These are phyloP conservation scores for Eriocheir sinensis DNA, from an alignment of 1,140 invertebrate genomes.

Conservation along the genomic window DNA sequence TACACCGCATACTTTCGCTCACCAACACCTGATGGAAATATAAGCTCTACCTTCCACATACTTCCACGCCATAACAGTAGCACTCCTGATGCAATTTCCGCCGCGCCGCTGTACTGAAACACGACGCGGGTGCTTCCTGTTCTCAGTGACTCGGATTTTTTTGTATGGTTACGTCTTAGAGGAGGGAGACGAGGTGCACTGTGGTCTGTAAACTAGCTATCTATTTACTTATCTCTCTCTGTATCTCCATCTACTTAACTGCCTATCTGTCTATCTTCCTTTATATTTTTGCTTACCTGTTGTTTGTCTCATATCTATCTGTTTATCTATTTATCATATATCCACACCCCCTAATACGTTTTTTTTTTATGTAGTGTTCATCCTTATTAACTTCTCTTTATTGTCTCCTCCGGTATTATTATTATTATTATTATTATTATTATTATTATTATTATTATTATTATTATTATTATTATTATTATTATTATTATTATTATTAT, in stretches of 20 bases:
- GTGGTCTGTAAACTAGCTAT: no score
- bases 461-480: no score
- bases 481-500: no score
- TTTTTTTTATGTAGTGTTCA: not conserved
- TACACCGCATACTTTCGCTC: no score
- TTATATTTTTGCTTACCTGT: not conserved
- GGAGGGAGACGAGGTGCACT: not conserved
- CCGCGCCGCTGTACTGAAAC: not conserved
- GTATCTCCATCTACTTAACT: not conserved
- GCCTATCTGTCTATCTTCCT: not conserved
- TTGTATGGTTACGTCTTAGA: not conserved
- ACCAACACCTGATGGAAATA: no score
- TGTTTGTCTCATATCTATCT: not conserved
- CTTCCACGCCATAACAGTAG: no score
- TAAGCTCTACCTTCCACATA: no score
- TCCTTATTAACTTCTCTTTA: not conserved
- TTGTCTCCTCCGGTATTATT: conserved; percentile 14
- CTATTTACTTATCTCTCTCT: not conserved
- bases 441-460: no score
- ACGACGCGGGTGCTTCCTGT: not conserved
- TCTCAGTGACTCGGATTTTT: not conserved
- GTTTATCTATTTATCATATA: not conserved
- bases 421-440: no score
- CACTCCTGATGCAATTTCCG: not conserved
- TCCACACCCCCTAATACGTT: not conserved